A percentile compares a stretch with the other conserved stretches of the same genome.
phyloP scores from a whole-genome alignment of 2,888 invertebrate species.

The Phorcus lineatus region DNA sequence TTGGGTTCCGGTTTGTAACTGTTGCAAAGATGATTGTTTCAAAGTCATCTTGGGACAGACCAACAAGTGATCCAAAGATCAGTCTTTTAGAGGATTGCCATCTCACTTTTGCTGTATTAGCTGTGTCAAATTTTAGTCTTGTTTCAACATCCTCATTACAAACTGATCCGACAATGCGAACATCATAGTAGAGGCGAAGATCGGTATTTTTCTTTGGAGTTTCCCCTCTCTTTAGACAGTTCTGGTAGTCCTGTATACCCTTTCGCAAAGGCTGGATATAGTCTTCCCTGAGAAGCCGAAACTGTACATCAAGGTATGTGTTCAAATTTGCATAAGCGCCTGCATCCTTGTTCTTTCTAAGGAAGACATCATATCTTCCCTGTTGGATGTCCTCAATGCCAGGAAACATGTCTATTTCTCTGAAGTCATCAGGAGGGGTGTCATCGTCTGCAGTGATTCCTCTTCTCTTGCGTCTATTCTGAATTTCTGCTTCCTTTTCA shows the following conservation, averaged over 20 bases:
- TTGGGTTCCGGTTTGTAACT: constrained; percentile 68
- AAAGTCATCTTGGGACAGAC: constrained; percentile 84
- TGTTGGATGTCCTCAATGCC: constrained; percentile 13
- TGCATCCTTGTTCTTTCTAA: constrained; percentile 80
- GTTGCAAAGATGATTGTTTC: constrained; percentile 82
- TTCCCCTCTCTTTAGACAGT: constrained; percentile 22
- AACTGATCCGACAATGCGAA: constrained; percentile 56
- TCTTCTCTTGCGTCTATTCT: background rate
- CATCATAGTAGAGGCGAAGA: constrained; percentile 63
- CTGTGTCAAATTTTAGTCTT: constrained; percentile 55
- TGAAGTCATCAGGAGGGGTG: constrained; percentile 76
- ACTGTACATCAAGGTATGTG: constrained; percentile 87
- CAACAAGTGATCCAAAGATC: constrained; percentile 84
- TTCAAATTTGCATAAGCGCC: constrained; percentile 82
- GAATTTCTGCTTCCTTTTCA: background rate
- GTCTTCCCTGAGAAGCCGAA: constrained; percentile 87
- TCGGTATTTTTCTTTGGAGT: constrained; percentile 43
- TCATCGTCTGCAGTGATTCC: constrained; percentile 12
- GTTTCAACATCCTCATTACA: constrained; percentile 60
- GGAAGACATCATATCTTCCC: constrained; percentile 70
- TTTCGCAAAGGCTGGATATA: constrained; percentile 85
- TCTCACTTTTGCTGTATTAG: constrained; percentile 57
- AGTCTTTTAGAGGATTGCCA: constrained; percentile 80
- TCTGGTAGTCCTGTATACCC: constrained; percentile 80
- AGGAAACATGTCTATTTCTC: constrained; percentile 66